Base-by-base conservation (phyloP, 2,113 vertebrate species). In the Aphyosemion australe region DNA sequence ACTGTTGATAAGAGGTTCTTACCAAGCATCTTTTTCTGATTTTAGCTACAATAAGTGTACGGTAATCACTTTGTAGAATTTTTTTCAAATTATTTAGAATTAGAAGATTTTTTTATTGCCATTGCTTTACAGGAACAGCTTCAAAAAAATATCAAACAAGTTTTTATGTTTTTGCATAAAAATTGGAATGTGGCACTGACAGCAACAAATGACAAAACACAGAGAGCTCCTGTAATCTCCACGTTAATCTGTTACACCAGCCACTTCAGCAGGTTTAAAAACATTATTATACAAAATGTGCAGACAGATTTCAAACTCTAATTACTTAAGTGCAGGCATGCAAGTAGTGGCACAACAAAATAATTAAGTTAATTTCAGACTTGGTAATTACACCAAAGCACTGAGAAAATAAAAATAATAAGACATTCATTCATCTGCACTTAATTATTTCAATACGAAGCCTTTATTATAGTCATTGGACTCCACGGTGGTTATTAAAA, bases 321-420 rank as follows among this genome's bases (percentile, higher is more conserved):
- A 77, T 78, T 78, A 82, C 26, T 76, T 53, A n/a, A 34, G 37
- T 53, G 52, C 49, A 73, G 53, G 61, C 13, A n/a, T 47, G 64
- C 56, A 76, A 83, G 68, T 46, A 19, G 45, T 58, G 60, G 55
- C 51, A 61, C 64, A 57, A 79, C 70, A 83, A 73, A 80, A 63
- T 52, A 60, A 34, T 64, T 81, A 79, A 47, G 21, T 66, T 81
- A 74, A 84, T 83, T 83, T 79, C 59, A 65, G 57, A 54, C 34
- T 41, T 19, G 7, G 18, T 83, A 70, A 82, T 82, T 80, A 79
- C 14, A 12, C 8, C 48, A 12, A 20, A 12, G 34, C 4, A 1
- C 8, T 18, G 42, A 61, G 41, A 55, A 34, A 64, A 82, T 70
- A 7, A 11, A 74, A 51, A 26, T 3, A 31, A 52, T 64, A 32